These are phyloP conservation scores for Petrophora chlorosata DNA, from an alignment of 2,888 invertebrate species.

Conservation along the genomic window DNA sequence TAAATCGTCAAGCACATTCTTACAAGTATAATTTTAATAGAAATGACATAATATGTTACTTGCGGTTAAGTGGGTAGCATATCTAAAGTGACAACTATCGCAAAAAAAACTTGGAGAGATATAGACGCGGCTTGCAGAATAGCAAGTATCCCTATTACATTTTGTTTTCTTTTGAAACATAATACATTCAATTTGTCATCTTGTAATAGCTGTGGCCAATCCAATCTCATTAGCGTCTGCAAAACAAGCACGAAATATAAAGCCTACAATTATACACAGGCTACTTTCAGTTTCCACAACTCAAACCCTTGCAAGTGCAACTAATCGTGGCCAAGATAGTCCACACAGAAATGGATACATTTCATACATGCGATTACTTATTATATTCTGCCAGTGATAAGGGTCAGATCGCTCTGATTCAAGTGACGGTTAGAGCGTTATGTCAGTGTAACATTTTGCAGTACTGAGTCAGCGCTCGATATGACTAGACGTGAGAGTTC, in stretches of 20 bases:
- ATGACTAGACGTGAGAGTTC: slow-evolving; percentile 68
- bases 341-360: slow-evolving; percentile 17
- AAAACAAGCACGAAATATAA: slow-evolving; percentile 31
- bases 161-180: slow-evolving; percentile 7
- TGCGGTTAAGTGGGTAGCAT: too few relatives aligned
- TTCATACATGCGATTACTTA: slow-evolving; percentile 17
- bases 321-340: slow-evolving; percentile 44
- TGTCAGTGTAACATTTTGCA: slow-evolving; percentile 13
- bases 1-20: too few relatives aligned
- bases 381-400: slow-evolving; percentile 24
- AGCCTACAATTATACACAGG: slow-evolving; percentile 27
- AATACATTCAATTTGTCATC: slow-evolving; percentile 17
- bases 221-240: slow-evolving; percentile 26
- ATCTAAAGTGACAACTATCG: too few relatives aligned
- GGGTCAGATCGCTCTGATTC: slow-evolving; percentile 12
- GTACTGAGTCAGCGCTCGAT: slow-evolving; percentile 66
- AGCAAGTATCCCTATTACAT: background rate
- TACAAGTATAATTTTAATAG: too few relatives aligned
- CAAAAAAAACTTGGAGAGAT: too few relatives aligned
- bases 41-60: too few relatives aligned
- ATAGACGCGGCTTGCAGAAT: background rate
- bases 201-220: slow-evolving; percentile 29
- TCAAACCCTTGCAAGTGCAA: slow-evolving; percentile 46
- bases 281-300: slow-evolving; percentile 46
- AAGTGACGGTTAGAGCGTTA: slow-evolving; percentile 34